These are phyloP conservation scores for Drosophila tristis DNA, from an alignment of 1,140 invertebrate genomes.

Conservation along the genomic window DNA sequence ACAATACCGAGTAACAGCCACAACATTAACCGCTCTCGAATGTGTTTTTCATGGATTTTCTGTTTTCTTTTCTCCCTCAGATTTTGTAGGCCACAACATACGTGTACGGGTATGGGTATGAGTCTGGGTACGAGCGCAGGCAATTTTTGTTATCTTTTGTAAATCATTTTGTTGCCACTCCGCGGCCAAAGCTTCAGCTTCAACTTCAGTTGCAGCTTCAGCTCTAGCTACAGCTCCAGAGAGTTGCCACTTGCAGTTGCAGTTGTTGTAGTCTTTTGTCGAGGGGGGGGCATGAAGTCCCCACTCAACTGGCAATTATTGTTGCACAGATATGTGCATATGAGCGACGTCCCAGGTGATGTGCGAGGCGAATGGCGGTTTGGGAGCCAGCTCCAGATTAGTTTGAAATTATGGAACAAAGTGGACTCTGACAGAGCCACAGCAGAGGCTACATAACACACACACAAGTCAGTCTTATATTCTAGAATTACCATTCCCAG, in stretches of 20 bases:
- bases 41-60: slow-evolving; percentile 71
- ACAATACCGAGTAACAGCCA: not conserved
- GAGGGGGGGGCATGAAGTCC: not conserved
- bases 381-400: not conserved
- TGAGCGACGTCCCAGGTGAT: slow-evolving; percentile 42
- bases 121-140: slow-evolving; percentile 27
- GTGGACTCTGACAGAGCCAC: not conserved
- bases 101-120: slow-evolving; percentile 6
- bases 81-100: slow-evolving; percentile 69
- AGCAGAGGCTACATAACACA: not conserved
- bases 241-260: slow-evolving; percentile 21
- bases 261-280: slow-evolving; percentile 2
- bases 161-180: slow-evolving; percentile 78
- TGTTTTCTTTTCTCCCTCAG: slow-evolving; percentile 64
- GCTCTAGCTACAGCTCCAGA: not conserved
- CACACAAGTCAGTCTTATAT: not conserved
- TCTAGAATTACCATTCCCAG: slow-evolving; percentile 18
- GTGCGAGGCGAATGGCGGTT: slow-evolving; percentile 4
- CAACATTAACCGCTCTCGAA: slow-evolving; percentile 60
- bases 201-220: not conserved
- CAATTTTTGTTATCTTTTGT: slow-evolving; percentile 77
- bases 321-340: slow-evolving; percentile 62
- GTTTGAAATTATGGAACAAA: not conserved
- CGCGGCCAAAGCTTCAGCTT: slow-evolving; percentile 45
- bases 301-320: slow-evolving; percentile 68